Base-by-base conservation (phyloP, 2,113 vertebrate genomes). In the Delphinus delphis region DNA sequence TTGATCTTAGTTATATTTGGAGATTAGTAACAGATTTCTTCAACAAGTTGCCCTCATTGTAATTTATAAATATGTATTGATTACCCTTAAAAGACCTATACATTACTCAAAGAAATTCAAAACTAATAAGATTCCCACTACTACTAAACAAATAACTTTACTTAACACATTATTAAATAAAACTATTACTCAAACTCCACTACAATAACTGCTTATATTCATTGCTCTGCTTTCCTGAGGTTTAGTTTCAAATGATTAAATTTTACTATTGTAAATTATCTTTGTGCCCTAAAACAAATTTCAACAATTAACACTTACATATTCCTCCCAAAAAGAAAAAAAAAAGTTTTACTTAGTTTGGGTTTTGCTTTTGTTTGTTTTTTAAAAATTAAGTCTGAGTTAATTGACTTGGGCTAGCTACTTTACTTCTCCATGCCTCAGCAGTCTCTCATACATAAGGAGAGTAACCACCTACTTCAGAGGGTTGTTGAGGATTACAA, bases 41-140 rank as follows among this genome's bases (percentile, higher is more conserved):
- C 73, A 85, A 79, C 13, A 81, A 68, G 31, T 33, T 93, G 33
- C 12, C 90, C 5, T 77, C 71, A 38, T 15, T 80, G 18, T 68
- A 76, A 11, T 8, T 86, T 23, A 41, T 41, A 92, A 87, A 76
- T 47, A 95, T 47, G 36, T 71, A 92, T 1, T 91, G 47, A 47
- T 71, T 91, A 70, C 8, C 68, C 73, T 88, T 92, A 50, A 77
- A 92, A 71, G 89, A 84, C 20, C 13, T 50, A 88, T 18, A 41
- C 25, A 68, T 88, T 73, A 63, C 58, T 44, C 38, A 38, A 50
- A 87, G 76, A 79, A 79, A 71, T 91, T 79, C 2, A 90, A 96
- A 92, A 86, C 63, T 89, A 85, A 36, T 47, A 60, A 91, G 91
- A 96, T 86, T 68, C 58, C n/a, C 25, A 44, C 25, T 63, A 86